Evolutionary conservation across 1,140 invertebrate genomes (phyloP), one percentile per base, ranked within the genome.

Genomic region (Drosophila biarmipes): DNA sequence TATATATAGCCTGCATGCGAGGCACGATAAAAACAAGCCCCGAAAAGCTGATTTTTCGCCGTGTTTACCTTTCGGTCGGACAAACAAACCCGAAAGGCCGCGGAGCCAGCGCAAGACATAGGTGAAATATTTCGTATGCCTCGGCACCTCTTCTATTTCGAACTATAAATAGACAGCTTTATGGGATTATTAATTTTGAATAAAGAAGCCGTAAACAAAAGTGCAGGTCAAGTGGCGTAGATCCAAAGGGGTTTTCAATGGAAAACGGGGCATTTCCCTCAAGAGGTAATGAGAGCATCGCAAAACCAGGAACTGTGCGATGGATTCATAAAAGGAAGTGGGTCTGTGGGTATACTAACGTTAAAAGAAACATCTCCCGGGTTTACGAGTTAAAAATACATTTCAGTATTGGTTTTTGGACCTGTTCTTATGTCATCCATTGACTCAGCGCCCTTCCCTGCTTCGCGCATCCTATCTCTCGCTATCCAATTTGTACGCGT

Each of bases 61-160:
- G 35, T 72, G 68, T 72, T 72, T 72, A 72, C 68, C 54, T 72
- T 72, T 52, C 37, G 46, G 45, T n/a, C 54, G 43, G 54, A 51
- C 35, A 72, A 72, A 69, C 69, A 52, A 72, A 72, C 67, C 49
- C 52, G 12, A 58, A 57, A 34, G 45, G 42, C 24, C 24, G 24
- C 3, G 5, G 64, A 34, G 48, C 40, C 45, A 66, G 48, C 34
- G 21, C 19, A 52, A 68, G 12, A 58, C 35, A 35, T 58, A 57
- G 37, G 54, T 45, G 29, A 46, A 71, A 56, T 43, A 51, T 51
- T 69, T 49, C 37, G 37, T 29, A 14, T 45, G 24, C 38, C 15
- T 37, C 61, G 40, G 8, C 24, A 14, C 17, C 27, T 37, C 19
- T 48, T 52, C 38, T 5, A 29, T 45, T 21, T 15, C 10, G 1